Evolutionary conservation across 2,888 invertebrate species (phyloP).

Genomic region (Nomada ruficornis): DNA sequence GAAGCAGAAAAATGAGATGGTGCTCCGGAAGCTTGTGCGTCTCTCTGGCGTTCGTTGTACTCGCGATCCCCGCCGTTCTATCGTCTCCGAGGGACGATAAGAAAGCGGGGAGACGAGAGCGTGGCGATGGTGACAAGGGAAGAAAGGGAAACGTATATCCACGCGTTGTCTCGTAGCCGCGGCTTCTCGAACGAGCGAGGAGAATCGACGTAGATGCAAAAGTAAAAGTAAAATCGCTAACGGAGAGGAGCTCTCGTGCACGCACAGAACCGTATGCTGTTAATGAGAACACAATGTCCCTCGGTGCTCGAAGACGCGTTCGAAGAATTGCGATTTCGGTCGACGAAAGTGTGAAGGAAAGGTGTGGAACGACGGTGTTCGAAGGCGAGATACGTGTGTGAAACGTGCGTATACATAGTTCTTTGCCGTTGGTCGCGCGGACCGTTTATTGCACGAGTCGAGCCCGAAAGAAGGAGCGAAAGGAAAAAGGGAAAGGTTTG

Average conservation of each 20-base stretch:
- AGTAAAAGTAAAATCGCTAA: not conserved
- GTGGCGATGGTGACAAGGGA: conserved; percentile 19
- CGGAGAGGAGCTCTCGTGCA: conserved; percentile 29
- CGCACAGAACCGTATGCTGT: conserved; percentile 21
- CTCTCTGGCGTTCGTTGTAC: conserved; percentile 54
- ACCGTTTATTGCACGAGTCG: conserved; percentile 14
- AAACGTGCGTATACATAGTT: conserved; percentile 36
- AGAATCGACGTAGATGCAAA: conserved; percentile 1
- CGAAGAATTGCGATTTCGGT: conserved; percentile 44
- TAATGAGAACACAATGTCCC: conserved; percentile 44
- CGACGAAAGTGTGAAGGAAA: not conserved
- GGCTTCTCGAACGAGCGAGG: conserved; percentile 27
- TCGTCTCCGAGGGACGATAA: conserved; percentile 21
- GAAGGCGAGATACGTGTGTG: conserved; percentile 9
- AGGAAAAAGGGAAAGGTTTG: not conserved
- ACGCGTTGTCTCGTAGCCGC: conserved; percentile 15
- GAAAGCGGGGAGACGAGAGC: conserved; percentile 2
- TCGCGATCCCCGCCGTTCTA: conserved; percentile 46
- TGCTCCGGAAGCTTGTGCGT: conserved; percentile 64
- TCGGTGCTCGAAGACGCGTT: conserved; percentile 51
- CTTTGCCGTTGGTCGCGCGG: conserved; percentile 33
- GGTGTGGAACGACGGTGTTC: conserved; percentile 11
- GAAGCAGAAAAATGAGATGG: conserved; percentile 38
- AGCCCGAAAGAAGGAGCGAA: not conserved
- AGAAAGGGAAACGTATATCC: conserved; percentile 23